Evolutionary conservation across 2,797 vertebrate genomes (phyloP), one percentile per base, ranked within the genome.

Genomic region (Coregonus ussuriensis): DNA sequence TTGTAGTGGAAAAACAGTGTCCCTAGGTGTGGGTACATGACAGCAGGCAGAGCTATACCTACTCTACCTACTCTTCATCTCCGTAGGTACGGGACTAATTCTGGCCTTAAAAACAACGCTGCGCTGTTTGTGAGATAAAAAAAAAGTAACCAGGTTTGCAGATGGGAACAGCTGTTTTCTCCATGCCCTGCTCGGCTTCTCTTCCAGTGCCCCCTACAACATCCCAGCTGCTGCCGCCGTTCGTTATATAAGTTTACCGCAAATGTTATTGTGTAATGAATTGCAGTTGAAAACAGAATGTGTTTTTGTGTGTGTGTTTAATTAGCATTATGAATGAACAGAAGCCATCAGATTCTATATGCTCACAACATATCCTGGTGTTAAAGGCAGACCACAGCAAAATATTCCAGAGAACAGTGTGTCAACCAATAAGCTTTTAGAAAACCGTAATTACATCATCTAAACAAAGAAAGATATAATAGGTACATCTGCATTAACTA

Each of bases 391-490:
- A 31, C 29, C 1, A 21, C 11, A 33, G 29, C 14, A 66, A 29
- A 33, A 14, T 6, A 33, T 66, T 53, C 66, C 74, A 75, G 69
- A 52, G 65, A 25, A 14, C 21, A 11, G 21, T 25, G 18, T 41
- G 56, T 29, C 47, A 33, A 29, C 7, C 56, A 66, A 66, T 85
- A 81, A 82, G 81, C 74, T 76, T 69, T 84, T 86, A 81, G 85
- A 83, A 90, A 69, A 35, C 31, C 5, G 21, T 47, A 37, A 70
- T 70, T 7, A 47, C n/a, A 37, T 4, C 68, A 41, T 47, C n/a
- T n/a, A 47, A 70, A 70, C 13, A 37, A 13, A 11, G 41, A 47
- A 47, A 47, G 41, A 47, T 47, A 47, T 47, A 47, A 47, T 9
- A 47, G 41, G 41, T 47, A 47, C 9, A 13, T 11, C 41, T 47